These are phyloP conservation scores for Fissipunctia ypsillon DNA, from an alignment of 2,888 invertebrate genomes.

Conservation along the genomic window DNA sequence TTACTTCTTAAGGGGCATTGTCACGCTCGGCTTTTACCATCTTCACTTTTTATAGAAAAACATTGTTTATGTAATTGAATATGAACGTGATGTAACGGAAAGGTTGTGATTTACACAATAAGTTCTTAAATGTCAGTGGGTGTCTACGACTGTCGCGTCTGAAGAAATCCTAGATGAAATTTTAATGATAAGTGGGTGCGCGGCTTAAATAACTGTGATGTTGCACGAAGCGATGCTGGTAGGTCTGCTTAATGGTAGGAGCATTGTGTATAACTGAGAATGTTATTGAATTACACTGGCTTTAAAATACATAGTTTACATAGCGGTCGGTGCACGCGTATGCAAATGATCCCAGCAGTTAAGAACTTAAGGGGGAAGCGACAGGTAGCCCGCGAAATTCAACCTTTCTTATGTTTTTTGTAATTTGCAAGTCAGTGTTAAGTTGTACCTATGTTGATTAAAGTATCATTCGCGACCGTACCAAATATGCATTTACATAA, in stretches of 20 bases:
- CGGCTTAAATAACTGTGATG: conserved; percentile 50
- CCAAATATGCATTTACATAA: no score
- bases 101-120: conserved; percentile 71
- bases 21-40: conserved; percentile 43
- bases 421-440: no score
- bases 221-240: conserved; percentile 32
- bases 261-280: conserved; percentile 3
- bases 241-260: conserved; percentile 5
- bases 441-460: no score
- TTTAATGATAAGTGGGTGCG: conserved; percentile 67
- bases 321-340: conserved; percentile 35
- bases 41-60: conserved; percentile 27
- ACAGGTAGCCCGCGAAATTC: no score
- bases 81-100: conserved; percentile 68
- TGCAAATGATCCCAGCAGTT: conserved; percentile 42
- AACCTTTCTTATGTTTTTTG: no score
- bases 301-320: conserved; percentile 15
- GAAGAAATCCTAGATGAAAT: conserved; percentile 70
- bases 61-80: conserved; percentile 53
- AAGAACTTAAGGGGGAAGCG: no score
- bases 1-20: conserved; percentile 42
- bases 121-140: conserved; percentile 72
- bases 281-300: conserved; percentile 17
- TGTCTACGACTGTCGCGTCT: conserved; percentile 70
- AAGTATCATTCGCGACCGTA: no score